Evolutionary conservation across 2,888 invertebrate genomes (phyloP), one percentile per base, ranked within the genome.

Genomic region (Rhingia rostrata): DNA sequence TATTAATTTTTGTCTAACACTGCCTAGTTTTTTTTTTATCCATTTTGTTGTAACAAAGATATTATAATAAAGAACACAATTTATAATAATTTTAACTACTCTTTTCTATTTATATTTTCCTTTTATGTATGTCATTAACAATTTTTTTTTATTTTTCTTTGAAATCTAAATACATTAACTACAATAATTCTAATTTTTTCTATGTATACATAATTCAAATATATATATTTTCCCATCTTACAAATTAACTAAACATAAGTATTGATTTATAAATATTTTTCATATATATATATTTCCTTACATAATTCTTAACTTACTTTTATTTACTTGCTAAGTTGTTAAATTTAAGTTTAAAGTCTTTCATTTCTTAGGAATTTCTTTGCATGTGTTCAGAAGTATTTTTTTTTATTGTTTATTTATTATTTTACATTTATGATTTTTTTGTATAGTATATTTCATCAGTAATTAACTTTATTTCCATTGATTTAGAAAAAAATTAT

Each of bases 311-410:
- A 73, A 49, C 77, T 83, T 77, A 60, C 4, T 78, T 22, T 22
- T 60, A 63, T 43, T 64, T 61, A 69, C 39, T 78, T 72, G 33
- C 39, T 70, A 51, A 10, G 10, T 60, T 1, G 53, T 61, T 86
- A 60, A 82, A 80, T 75, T 83, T 86, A 74, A 81, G 70, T 86
- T 83, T 86, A 90, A 90, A 90, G 90, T 90, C 90, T 90, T 90
- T 90, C 88, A 90, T 90, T 90, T 90, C 90, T 89, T 90, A 90
- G 90, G 90, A 90, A 90, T 90, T 90, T 84, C 75, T 86, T 84
- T 81, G 86, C 78, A 66, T 83, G 82, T 86, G 75, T 77, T 84
- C 53, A 73, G 80, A 84, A 86, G 78, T 85, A 58, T 64, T 5
- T 69, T 47, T 75, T 58, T 37, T 37, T 69, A 58, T 56, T 54